Evolutionary conservation across 2,888 invertebrate species (phyloP), one percentile per base, ranked within the genome.

Genomic region (Pandemis cinnamomeana): DNA sequence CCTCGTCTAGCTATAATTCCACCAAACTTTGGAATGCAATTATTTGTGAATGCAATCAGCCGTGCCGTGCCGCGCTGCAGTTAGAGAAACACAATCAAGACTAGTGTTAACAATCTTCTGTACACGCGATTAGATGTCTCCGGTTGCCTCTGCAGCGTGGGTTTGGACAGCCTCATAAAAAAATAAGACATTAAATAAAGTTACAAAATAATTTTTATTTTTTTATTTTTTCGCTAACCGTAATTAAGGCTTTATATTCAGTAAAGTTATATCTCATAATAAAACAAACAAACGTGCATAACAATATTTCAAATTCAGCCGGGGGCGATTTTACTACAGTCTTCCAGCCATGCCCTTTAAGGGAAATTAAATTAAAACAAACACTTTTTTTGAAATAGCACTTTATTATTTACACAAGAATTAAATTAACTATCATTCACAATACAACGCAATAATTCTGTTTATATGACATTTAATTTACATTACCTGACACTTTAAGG

Each of bases 391-490:
- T 80, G 81, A 82, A 85, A 84, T 84, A 85, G 80, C 83, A 85
- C 81, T 89, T 88, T 87, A 89, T 89, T 89, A 88, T 89, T 85
- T 87, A 87, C 87, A 88, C 77, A 81, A 78, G 80, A 82, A 79
- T 80, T 81, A 82, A 81, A 82, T 69, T 80, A 79, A 78, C 77
- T 80, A 78, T 71, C 74, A 71, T 71, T 64, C 68, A 70, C 64
- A 66, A 36, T 71, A 69, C 68, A 72, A 66, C 64, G 51, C 64
- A 61, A 64, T 36, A 58, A 58, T 58, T 27, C 27, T 58, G 42
- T 42, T 42, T 42, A 62, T 62, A 62, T 62, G 27, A 62, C 42
- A 62, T 62, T 20, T 10, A 20, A 41, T 42, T 42, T 42, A 62
- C 62, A 42, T 42, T n/a, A 42, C 62, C n/a, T 5, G 41, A 64